These are phyloP conservation scores for Psettodes erumei DNA, from an alignment of 2,113 vertebrate species.

Conservation along the genomic window DNA sequence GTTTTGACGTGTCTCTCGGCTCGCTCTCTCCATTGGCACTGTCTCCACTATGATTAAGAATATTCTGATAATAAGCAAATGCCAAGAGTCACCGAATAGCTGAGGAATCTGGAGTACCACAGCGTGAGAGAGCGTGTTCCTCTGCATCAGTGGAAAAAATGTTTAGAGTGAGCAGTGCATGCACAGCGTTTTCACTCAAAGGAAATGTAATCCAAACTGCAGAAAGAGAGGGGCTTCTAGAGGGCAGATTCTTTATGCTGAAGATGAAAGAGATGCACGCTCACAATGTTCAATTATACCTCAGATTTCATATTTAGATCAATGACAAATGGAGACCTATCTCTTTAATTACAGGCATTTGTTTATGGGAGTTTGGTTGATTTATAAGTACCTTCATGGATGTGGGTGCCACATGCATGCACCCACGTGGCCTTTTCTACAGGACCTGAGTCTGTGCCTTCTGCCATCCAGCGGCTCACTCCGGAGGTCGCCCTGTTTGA, in stretches of 20 bases:
- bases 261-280: constrained; percentile 60
- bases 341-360: constrained; percentile 42
- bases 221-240: constrained; percentile 64
- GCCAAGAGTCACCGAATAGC: constrained; percentile 75
- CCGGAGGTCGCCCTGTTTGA: constrained; percentile 72
- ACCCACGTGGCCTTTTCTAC: constrained; percentile 53
- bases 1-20: constrained; percentile 82
- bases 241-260: constrained; percentile 63
- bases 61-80: constrained; percentile 82
- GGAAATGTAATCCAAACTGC: constrained; percentile 72
- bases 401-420: constrained; percentile 39
- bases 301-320: constrained; percentile 54
- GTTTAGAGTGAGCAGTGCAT: constrained; percentile 69
- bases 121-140: constrained; percentile 64
- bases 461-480: constrained; percentile 47
- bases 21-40: constrained; percentile 77
- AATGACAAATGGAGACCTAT: constrained; percentile 40
- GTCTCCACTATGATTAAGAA: constrained; percentile 81
- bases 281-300: constrained; percentile 59
- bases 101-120: constrained; percentile 67
- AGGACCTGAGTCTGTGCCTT: constrained; percentile 42
- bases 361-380: constrained; percentile 27
- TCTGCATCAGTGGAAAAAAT: constrained; percentile 67
- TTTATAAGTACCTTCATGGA: constrained; percentile 23
- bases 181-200: constrained; percentile 74